Conservation (phyloP, 2,113 vertebrate species). For the Regulus satrapa region DNA sequence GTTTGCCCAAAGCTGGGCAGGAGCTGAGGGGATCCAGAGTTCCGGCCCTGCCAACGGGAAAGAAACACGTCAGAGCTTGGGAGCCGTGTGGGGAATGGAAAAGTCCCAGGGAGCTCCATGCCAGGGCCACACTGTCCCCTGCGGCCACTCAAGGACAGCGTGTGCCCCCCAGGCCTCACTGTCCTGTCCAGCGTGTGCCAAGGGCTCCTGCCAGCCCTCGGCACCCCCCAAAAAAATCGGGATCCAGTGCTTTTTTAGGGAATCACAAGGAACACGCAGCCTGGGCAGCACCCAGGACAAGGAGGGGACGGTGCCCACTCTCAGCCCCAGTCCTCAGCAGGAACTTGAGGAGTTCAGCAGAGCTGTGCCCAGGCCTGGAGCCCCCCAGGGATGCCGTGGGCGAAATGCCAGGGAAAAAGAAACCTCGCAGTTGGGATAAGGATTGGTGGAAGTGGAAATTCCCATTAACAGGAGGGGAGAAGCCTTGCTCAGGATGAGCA, state of each 20-base stretch:
- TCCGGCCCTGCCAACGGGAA: background rate
- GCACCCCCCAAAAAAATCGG: background rate
- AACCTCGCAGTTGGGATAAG: background rate
- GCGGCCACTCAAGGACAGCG: background rate
- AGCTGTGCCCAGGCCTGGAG: fast-evolving
- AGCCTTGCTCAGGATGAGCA: background rate
- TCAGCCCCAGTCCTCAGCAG: background rate
- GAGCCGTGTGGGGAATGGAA: background rate
- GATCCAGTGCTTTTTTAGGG: fast-evolving
- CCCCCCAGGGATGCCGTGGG: fast-evolving
- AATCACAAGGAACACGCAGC: background rate
- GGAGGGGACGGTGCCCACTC: background rate
- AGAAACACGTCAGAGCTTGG: background rate
- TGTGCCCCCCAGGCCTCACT: background rate
- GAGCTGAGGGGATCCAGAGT: background rate
- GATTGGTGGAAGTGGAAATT: background rate
- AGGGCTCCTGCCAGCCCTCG: background rate
- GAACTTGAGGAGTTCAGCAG: background rate
- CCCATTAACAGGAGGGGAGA: background rate
- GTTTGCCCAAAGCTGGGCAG: background rate
- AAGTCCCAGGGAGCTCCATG: constrained; percentile 3
- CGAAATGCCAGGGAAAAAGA: background rate
- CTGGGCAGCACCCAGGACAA: background rate
- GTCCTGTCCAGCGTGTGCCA: fast-evolving
- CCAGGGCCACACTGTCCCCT: background rate